phyloP scores from a whole-genome alignment of 2,113 vertebrate genomes.

The Cephalophus harveyi region DNA sequence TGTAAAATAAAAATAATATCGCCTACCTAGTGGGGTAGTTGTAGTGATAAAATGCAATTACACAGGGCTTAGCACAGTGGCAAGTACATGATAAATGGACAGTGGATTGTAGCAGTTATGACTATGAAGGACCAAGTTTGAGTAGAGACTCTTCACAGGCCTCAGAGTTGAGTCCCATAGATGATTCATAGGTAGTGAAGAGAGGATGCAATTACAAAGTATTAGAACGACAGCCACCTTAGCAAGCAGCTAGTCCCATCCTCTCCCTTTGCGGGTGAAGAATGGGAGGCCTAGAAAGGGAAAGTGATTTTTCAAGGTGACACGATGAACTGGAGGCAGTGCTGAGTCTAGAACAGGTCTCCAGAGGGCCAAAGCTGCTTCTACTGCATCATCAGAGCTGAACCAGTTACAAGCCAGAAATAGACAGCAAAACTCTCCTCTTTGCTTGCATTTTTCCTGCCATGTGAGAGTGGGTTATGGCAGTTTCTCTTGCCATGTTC shows the following conservation, averaged over 20 bases:
- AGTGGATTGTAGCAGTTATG: not conserved
- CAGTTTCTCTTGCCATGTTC: not conserved
- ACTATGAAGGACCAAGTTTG: not conserved
- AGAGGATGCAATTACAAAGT: not conserved
- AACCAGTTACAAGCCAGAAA: not conserved
- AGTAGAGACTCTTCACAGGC: not conserved
- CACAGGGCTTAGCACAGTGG: not conserved
- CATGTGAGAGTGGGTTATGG: not conserved
- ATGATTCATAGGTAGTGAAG: not conserved
- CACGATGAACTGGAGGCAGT: not conserved
- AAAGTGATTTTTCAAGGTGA: not conserved
- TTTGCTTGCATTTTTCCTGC: not conserved
- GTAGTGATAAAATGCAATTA: not conserved
- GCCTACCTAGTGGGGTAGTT: not conserved
- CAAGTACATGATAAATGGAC: not conserved
- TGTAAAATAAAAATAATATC: not conserved
- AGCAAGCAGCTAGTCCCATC: not conserved
- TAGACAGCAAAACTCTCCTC: accelerated
- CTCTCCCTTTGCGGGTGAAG: not conserved
- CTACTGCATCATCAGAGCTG: not conserved
- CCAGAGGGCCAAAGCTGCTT: not conserved
- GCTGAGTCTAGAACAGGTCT: not conserved
- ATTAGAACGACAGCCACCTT: not conserved
- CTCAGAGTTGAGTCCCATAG: not conserved
- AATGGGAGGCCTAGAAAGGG: not conserved